Conservation (phyloP, 2,113 vertebrate genomes). For the Mesitornis unicolor region DNA sequence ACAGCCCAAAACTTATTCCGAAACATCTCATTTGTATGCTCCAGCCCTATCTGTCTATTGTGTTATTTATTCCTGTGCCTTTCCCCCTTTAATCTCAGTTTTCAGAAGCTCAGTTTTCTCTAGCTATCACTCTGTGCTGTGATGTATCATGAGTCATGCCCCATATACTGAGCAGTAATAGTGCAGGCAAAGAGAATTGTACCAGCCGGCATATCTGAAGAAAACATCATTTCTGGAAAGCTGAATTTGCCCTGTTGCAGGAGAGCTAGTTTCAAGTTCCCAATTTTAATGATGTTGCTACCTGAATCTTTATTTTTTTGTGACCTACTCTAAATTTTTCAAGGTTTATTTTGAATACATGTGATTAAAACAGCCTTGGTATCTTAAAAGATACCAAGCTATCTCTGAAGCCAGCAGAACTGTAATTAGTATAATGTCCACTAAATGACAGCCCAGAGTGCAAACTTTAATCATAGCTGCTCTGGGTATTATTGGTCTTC, state of each 20-base stretch:
- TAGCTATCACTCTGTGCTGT: not conserved
- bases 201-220: not conserved
- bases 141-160: not conserved
- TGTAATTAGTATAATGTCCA: not conserved
- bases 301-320: not conserved
- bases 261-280: not conserved
- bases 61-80: conserved; percentile 17
- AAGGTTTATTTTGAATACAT: not conserved
- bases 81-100: conserved; percentile 30
- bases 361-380: not conserved
- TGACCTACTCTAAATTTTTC: not conserved
- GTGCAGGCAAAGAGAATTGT: not conserved
- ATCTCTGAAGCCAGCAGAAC: not conserved
- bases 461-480: conserved; percentile 13
- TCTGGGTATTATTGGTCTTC: not conserved
- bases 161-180: not conserved
- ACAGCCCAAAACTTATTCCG: not conserved
- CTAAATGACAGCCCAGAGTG: not conserved
- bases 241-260: not conserved
- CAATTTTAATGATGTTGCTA: not conserved
- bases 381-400: not conserved
- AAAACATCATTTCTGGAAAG: not conserved
- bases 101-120: conserved; percentile 29
- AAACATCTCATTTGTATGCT: conserved; percentile 1
- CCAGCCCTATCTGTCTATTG: not conserved